Evolutionary conservation across 2,888 invertebrate genomes (phyloP).

Genomic region (Dryobotodes eremita): DNA sequence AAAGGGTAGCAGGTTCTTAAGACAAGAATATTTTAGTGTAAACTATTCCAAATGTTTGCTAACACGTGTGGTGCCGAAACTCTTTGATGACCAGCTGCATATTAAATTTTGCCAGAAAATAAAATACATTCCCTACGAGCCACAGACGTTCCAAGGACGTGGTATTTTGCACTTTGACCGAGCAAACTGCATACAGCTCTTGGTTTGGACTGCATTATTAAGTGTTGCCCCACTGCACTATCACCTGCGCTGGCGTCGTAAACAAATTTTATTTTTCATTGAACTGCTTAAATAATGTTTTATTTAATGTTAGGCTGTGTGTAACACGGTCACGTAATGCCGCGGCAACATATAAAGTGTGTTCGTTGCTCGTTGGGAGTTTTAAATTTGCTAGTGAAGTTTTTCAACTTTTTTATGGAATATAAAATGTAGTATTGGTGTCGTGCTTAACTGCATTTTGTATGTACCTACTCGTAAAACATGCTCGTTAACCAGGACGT

Average conservation of each 20-base stretch:
- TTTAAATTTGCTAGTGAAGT: conserved; percentile 36
- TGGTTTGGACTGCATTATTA: conserved; percentile 62
- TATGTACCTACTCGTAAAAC: conserved; percentile 14
- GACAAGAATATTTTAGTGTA: not conserved
- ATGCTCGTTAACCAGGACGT: conserved; percentile 14
- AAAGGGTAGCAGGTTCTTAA: not conserved
- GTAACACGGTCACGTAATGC: conserved; percentile 60
- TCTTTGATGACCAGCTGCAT: conserved; percentile 42
- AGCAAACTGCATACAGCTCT: conserved; percentile 42
- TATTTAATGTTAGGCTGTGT: conserved; percentile 54
- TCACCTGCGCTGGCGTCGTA: conserved; percentile 56
- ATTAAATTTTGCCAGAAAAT: conserved; percentile 32
- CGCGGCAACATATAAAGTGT: conserved; percentile 31
- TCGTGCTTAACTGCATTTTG: conserved; percentile 13
- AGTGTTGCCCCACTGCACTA: conserved; percentile 49
- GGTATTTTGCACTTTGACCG: conserved; percentile 36
- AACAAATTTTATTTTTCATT: conserved; percentile 66
- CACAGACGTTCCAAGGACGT: conserved; percentile 15
- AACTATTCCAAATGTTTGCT: conserved; percentile 11
- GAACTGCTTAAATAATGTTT: conserved; percentile 45
- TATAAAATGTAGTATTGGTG: conserved; percentile 32
- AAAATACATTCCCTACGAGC: conserved; percentile 39
- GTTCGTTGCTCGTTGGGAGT: conserved; percentile 22
- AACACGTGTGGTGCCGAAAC: conserved; percentile 13
- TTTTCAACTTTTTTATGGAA: conserved; percentile 46